These are phyloP conservation scores for Diarsia brunnea DNA, from an alignment of 2,888 invertebrate species.

Conservation along the genomic window DNA sequence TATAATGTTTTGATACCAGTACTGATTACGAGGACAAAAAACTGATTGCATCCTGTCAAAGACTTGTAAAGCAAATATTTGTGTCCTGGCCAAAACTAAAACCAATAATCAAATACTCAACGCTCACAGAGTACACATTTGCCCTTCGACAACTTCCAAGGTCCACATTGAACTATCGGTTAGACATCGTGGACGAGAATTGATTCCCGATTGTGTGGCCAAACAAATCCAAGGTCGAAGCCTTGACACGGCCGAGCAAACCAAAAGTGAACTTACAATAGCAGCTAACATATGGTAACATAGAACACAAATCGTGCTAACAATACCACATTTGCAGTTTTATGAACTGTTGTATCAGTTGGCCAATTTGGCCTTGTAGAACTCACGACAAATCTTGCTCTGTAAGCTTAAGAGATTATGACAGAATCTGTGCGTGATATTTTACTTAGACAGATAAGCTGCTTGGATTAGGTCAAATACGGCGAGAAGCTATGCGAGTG, in stretches of 20 bases:
- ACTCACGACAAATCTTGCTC: constrained; percentile 58
- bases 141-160: constrained; percentile 49
- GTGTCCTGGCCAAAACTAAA: background rate
- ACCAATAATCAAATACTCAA: constrained; percentile 15
- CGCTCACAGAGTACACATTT: constrained; percentile 44
- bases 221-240: constrained; percentile 76
- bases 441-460: constrained; percentile 42
- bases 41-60: background rate
- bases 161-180: constrained; percentile 45
- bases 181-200: constrained; percentile 66
- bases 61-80: background rate
- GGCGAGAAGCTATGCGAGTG: constrained; percentile 15
- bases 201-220: constrained; percentile 76
- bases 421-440: constrained; percentile 39
- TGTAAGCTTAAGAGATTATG: constrained; percentile 52
- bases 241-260: constrained; percentile 79
- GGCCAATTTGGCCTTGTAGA: constrained; percentile 58
- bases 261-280: constrained; percentile 77
- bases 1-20: background rate
- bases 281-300: constrained; percentile 60
- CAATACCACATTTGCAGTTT: constrained; percentile 66
- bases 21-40: background rate
- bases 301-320: constrained; percentile 53
- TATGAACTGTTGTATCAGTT: constrained; percentile 60
- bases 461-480: constrained; percentile 10